Evolutionary conservation across 2,888 invertebrate species (phyloP).

Genomic region (Tanytarsus gracilentus): DNA sequence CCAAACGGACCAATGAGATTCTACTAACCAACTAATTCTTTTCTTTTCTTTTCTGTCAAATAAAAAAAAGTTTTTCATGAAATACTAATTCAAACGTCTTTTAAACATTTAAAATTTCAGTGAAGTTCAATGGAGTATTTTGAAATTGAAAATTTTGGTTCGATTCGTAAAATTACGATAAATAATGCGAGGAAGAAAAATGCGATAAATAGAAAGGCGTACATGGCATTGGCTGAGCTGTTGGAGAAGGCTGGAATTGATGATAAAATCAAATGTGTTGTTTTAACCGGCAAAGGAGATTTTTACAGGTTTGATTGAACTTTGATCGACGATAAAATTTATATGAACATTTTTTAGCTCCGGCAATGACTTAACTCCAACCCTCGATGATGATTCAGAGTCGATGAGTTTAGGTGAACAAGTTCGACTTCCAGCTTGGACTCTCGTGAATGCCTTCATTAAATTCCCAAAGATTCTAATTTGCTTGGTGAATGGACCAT

Average conservation of each 20-base stretch:
- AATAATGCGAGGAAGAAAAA: slow-evolving; percentile 74
- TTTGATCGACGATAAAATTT: neutral
- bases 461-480: slow-evolving; percentile 81
- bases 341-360: slow-evolving; percentile 47
- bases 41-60: too few relatives aligned
- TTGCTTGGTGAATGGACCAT: slow-evolving; percentile 87
- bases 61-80: too few relatives aligned
- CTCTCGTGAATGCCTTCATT: slow-evolving; percentile 66
- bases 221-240: slow-evolving; percentile 52
- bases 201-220: slow-evolving; percentile 63
- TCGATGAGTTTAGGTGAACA: too few relatives aligned
- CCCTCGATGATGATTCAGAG: slow-evolving; percentile 33
- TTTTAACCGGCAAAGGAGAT: slow-evolving; percentile 70
- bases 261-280: slow-evolving; percentile 56
- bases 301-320: slow-evolving; percentile 47
- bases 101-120: too few relatives aligned
- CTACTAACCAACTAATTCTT: too few relatives aligned
- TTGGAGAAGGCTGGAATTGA: slow-evolving; percentile 61
- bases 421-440: slow-evolving; percentile 32
- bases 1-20: too few relatives aligned
- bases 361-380: slow-evolving; percentile 62
- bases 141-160: slow-evolving; percentile 40
- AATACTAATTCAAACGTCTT: too few relatives aligned
- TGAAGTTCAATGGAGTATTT: slow-evolving; percentile 1
- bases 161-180: slow-evolving; percentile 53